Evolutionary conservation across 2,888 invertebrate genomes (phyloP), one percentile per base, ranked within the genome.

Genomic region (Diaperis boleti): DNA sequence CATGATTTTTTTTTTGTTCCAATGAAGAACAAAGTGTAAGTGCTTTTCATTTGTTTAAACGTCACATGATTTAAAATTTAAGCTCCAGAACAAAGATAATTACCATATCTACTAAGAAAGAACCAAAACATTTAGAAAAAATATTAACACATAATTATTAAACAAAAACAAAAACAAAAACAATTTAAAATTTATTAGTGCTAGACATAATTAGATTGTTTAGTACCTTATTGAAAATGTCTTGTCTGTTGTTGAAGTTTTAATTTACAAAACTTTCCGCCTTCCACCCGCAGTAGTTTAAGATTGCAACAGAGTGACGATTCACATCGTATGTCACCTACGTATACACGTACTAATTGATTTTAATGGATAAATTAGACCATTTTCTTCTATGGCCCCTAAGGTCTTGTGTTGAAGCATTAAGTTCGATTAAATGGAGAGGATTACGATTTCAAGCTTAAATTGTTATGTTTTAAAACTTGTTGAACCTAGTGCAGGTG

Each of bases 361-460:
- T 72, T 77, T 80, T 80, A 81, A 81, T 80, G 75, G 78, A 79
- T 79, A 80, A 81, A 80, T 81, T 79, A 76, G 78, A 72, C 70
- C 69, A 70, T 74, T 73, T 71, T 69, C 68, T 69, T 60, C 60
- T 59, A 63, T 68, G 65, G 66, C 59, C 72, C 71, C 69, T 65
- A 67, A 67, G 65, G 59, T 63, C 66, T 56, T 62, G 50, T 59
- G 59, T 55, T 60, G 64, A 62, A 52, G 60, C 59, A 57, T 61
- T 57, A 62, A 22, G 54, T 59, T 62, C 55, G 39, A 62, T 62
- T 62, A 49, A 60, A 52, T 29, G 31, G 31, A 59, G 41, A 29
- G 59, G 41, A 59, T 49, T 18, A 33, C 59, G 35, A 49, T 15
- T 57, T 57, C 42, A 52, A 52, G 52, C 39, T 52, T 37, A 39